phyloP scores from a whole-genome alignment of 2,113 vertebrate genomes.

The Microtus oregoni region DNA sequence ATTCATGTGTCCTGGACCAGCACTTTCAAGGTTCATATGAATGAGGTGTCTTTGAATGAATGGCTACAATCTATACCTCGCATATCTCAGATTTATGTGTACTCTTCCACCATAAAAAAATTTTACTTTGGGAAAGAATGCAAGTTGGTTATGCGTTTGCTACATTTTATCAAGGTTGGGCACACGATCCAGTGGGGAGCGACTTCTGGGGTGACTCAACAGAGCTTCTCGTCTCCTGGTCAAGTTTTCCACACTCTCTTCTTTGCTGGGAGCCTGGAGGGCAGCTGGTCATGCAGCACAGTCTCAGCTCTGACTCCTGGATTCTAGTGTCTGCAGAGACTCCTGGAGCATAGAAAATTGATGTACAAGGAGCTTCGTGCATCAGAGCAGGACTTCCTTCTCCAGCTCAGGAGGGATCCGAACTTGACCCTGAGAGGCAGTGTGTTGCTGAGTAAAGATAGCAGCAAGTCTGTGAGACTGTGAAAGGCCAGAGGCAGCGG shows the following conservation, averaged over 20 bases:
- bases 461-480: rapidly evolving
- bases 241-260: rapidly evolving
- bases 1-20: not conserved
- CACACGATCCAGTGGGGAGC: not conserved
- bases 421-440: too few relatives aligned
- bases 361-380: rapidly evolving
- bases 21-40: not conserved
- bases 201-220: not conserved
- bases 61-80: not conserved
- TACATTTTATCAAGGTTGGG: not conserved
- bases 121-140: not conserved
- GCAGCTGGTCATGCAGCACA: rapidly evolving
- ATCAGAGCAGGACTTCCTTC: not conserved
- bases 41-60: not conserved
- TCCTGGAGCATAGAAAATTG: rapidly evolving
- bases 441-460: rapidly evolving
- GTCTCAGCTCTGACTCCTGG: not conserved
- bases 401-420: not conserved
- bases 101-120: not conserved
- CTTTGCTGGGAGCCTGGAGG: rapidly evolving
- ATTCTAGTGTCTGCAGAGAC: not conserved
- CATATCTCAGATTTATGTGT: not conserved
- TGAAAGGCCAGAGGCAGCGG: not conserved
- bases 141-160: rapidly evolving
- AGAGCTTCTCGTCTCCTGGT: not conserved